Conservation (phyloP, 2,888 invertebrate species). For the Acanthopleura granulata region DNA sequence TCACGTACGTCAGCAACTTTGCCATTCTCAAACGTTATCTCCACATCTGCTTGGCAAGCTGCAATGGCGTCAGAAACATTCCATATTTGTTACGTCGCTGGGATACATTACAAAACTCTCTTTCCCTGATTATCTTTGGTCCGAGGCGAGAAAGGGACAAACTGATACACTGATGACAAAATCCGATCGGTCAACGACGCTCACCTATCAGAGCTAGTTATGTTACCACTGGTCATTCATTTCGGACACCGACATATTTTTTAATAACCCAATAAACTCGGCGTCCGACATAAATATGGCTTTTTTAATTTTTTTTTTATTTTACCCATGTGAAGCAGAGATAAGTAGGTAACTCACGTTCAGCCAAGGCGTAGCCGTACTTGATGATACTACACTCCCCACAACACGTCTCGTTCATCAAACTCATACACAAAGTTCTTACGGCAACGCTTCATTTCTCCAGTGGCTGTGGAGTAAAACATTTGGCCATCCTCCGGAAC, state of each 20-base stretch:
- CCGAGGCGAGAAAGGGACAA: too few relatives aligned
- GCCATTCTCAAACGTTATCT: neutral
- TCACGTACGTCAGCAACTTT: neutral
- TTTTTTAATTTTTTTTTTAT: too few relatives aligned
- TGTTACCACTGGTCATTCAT: too few relatives aligned
- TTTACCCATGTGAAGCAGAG: too few relatives aligned
- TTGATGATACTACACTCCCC: neutral
- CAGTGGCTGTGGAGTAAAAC: neutral
- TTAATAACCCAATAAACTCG: too few relatives aligned
- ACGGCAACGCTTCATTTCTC: neutral
- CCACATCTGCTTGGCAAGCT: neutral
- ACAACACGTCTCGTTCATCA: neutral
- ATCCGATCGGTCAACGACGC: too few relatives aligned
- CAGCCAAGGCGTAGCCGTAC: neutral
- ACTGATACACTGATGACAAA: too few relatives aligned
- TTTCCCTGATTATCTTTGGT: too few relatives aligned
- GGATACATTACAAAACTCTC: neutral
- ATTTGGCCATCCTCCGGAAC: neutral
- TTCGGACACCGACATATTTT: too few relatives aligned
- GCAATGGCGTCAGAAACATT: neutral
- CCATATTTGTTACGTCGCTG: neutral
- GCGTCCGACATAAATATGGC: too few relatives aligned
- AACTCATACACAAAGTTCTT: slow-evolving; percentile 2
- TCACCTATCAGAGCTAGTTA: too few relatives aligned
- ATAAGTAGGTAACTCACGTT: neutral